A percentile compares a stretch with the other conserved stretches of the same genome.
phyloP scores from a whole-genome alignment of 2,797 vertebrate species.

The Orientallactaga sibirica region DNA sequence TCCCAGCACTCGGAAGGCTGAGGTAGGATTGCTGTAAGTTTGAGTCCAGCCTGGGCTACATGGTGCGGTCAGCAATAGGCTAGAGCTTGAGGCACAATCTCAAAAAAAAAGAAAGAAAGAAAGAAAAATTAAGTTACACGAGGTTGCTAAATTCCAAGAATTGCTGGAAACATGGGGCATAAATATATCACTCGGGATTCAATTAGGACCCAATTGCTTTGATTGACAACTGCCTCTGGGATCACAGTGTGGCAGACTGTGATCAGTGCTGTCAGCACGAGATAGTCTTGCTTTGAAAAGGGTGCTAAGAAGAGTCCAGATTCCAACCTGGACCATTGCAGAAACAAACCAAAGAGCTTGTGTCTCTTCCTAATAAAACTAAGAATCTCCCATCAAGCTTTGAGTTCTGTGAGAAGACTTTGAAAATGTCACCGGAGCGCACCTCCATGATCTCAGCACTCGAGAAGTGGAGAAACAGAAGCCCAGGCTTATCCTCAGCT shows the following conservation, averaged over 20 bases:
- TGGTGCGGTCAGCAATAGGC: too few relatives aligned
- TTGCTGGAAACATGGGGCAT: not conserved
- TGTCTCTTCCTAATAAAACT: accelerated
- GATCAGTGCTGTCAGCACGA: accelerated
- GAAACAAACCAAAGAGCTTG: accelerated
- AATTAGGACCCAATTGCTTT: not conserved
- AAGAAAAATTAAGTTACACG: not conserved
- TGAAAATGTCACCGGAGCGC: not conserved
- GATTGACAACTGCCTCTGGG: not conserved
- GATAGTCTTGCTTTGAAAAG: too few relatives aligned
- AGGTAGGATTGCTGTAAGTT: not conserved
- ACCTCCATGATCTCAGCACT: not conserved
- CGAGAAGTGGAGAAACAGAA: not conserved
- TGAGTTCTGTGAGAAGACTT: not conserved
- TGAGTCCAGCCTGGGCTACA: not conserved
- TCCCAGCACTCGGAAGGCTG: not conserved
- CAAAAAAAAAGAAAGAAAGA: too few relatives aligned
- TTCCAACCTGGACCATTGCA: accelerated
- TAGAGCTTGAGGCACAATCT: too few relatives aligned
- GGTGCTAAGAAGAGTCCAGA: not conserved
- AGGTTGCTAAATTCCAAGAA: not conserved
- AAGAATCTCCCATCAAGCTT: not conserved
- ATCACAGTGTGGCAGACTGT: not conserved
- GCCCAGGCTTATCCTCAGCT: not conserved
- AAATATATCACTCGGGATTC: not conserved